A percentile compares a stretch with the other conserved stretches of the same genome.
Evolutionary conservation across 35 echinoderm and acorn worm species (phyloP).

Genomic region (Stichopus chloronotus): DNA sequence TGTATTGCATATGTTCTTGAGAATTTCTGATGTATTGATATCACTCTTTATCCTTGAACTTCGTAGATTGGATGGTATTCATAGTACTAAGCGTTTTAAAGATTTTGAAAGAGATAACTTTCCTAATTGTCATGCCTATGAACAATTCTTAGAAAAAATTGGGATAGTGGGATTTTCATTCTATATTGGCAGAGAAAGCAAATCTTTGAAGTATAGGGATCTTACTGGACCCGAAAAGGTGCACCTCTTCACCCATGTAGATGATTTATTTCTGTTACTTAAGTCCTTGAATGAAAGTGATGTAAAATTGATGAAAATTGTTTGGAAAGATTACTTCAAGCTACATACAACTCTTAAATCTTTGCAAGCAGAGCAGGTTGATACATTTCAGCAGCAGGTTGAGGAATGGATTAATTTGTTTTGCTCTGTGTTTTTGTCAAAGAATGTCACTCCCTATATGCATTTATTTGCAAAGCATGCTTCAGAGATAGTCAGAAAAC

Average conservation of each 20-base stretch:
- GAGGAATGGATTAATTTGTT: conserved; percentile 33
- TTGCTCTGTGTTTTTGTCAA: neutral
- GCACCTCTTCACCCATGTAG: neutral
- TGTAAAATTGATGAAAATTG: neutral
- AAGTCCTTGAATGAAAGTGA: neutral
- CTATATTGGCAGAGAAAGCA: no score
- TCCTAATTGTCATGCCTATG: neutral
- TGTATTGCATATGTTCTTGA: conserved; percentile 29
- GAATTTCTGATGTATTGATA: conserved; percentile 33
- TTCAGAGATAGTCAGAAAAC: conserved; percentile 2
- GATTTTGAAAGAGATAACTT: neutral
- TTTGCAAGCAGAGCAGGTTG: conserved; percentile 3
- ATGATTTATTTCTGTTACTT: neutral
- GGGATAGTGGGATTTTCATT: neutral
- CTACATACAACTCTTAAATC: conserved; percentile 11
- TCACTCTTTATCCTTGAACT: neutral
- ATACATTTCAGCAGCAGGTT: neutral
- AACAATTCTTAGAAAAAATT: conserved; percentile 1
- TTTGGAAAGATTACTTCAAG: neutral
- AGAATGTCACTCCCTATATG: conserved; percentile 41
- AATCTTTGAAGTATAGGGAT: no score
- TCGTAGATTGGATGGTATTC: neutral
- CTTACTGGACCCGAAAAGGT: neutral
- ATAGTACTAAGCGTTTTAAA: neutral
- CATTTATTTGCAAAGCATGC: conserved; percentile 48